These are phyloP conservation scores for Drusus annulatus DNA, from an alignment of 1,140 invertebrate genomes.

Conservation along the genomic window DNA sequence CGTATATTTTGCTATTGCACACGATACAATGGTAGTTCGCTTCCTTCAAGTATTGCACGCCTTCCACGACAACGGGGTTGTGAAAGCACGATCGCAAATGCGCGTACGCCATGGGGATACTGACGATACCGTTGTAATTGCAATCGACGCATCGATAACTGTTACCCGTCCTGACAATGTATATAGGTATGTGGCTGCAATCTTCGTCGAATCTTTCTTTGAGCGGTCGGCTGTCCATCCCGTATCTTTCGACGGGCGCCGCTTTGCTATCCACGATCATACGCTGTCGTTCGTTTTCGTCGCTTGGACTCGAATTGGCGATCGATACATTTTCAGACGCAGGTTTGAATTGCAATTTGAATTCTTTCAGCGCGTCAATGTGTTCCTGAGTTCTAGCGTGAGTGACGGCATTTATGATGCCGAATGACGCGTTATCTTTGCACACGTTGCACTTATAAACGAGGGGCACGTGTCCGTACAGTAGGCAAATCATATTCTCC, in stretches of 20 bases:
- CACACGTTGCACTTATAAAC: neutral
- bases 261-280: neutral
- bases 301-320: no score
- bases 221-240: neutral
- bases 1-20: neutral
- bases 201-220: neutral
- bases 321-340: no score
- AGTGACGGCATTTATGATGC: neutral
- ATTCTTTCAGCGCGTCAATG: neutral
- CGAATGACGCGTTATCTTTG: neutral
- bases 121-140: neutral
- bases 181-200: neutral
- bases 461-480: neutral
- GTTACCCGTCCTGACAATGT: neutral
- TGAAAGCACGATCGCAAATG: constrained; percentile 17
- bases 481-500: neutral
- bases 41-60: constrained; percentile 15
- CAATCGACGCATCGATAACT: neutral
- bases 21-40: constrained; percentile 8
- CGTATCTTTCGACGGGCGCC: neutral
- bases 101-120: constrained; percentile 18
- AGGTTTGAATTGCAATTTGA: no score
- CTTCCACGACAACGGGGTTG: neutral
- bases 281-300: neutral
- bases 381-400: neutral